Evolutionary conservation across 2,797 vertebrate genomes (phyloP).

Genomic region (Chrysocyon brachyurus): DNA sequence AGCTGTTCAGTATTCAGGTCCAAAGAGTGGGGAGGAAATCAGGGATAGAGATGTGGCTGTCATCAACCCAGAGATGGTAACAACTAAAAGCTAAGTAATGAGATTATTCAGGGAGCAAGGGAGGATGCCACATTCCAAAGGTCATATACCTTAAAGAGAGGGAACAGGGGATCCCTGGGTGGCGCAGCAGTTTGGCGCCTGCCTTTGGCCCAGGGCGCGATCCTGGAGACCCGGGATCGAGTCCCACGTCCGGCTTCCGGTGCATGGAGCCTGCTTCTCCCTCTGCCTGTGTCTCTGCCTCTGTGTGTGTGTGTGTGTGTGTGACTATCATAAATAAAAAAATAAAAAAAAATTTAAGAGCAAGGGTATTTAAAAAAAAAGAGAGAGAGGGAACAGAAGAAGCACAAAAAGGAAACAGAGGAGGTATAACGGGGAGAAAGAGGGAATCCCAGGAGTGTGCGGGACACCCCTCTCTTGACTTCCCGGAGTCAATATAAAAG

Average conservation of each 20-base stretch:
- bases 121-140: too few relatives aligned
- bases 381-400: not conserved
- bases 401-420: not conserved
- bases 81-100: not conserved
- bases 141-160: not conserved
- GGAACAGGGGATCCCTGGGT: not conserved
- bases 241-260: too few relatives aligned
- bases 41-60: not conserved
- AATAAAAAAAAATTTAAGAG: too few relatives aligned
- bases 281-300: too few relatives aligned
- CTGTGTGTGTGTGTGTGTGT: too few relatives aligned
- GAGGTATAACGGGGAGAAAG: not conserved
- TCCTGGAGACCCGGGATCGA: too few relatives aligned
- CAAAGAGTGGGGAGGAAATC: not conserved
- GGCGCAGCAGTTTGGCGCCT: too few relatives aligned
- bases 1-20: not conserved
- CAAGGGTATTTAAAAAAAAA: not conserved
- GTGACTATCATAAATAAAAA: too few relatives aligned
- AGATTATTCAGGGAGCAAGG: not conserved
- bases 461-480: not conserved
- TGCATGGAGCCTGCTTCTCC: too few relatives aligned
- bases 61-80: not conserved
- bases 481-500: not conserved
- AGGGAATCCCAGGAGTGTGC: not conserved
- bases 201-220: too few relatives aligned